These are phyloP conservation scores for Phylloscopus collybita DNA, from an alignment of 2,797 vertebrate species.

Conservation along the genomic window DNA sequence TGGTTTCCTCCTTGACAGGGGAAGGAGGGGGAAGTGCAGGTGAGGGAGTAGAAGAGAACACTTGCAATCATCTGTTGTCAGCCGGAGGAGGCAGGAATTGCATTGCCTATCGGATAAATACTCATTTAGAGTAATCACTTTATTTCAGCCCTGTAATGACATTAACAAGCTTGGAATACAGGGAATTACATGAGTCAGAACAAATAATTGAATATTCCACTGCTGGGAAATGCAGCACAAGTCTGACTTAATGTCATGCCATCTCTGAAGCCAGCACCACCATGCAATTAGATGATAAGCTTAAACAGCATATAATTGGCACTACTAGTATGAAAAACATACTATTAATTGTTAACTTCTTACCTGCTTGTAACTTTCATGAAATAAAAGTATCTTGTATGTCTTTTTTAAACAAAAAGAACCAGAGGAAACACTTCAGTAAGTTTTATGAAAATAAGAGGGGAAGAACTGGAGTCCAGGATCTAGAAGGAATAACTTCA, in stretches of 20 bases:
- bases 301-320: conserved; percentile 90
- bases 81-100: conserved; percentile 66
- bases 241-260: conserved; percentile 79
- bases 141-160: conserved; percentile 87
- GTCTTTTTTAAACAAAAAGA: conserved; percentile 31
- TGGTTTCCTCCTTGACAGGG: conserved; percentile 75
- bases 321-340: conserved; percentile 66
- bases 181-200: conserved; percentile 87
- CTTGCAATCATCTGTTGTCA: conserved; percentile 72
- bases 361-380: conserved; percentile 67
- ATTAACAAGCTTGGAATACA: conserved; percentile 88
- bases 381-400: not conserved
- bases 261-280: conserved; percentile 81
- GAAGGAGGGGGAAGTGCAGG: conserved; percentile 58
- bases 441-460: not conserved
- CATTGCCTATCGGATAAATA: conserved; percentile 83
- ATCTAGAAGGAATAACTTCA: not conserved
- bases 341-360: conserved; percentile 76
- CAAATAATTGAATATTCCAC: conserved; percentile 91
- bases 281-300: conserved; percentile 93
- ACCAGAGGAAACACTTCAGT: not conserved
- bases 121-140: conserved; percentile 88
- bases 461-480: not conserved
- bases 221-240: conserved; percentile 73
- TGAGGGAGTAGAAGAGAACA: conserved; percentile 27